These are phyloP conservation scores for Zaprionus obscuricornis DNA, from an alignment of 2,888 invertebrate genomes.

Conservation along the genomic window DNA sequence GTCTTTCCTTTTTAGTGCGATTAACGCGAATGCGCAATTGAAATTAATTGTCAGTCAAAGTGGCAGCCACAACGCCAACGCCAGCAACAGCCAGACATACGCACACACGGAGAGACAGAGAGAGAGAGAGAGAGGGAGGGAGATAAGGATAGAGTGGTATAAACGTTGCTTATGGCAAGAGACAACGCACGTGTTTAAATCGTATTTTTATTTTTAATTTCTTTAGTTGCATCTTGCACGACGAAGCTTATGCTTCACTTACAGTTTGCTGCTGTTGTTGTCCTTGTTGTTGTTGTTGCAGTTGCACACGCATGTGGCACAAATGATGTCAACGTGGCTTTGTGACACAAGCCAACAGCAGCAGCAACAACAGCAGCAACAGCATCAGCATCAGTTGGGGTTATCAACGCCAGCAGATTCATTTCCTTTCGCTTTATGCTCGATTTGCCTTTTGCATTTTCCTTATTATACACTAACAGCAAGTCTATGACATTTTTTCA, in stretches of 20 bases:
- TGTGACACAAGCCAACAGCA: constrained; percentile 22
- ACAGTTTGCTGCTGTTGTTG: constrained; percentile 12
- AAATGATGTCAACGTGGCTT: constrained; percentile 73
- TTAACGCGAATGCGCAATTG: constrained; percentile 77
- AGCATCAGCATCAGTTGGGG: constrained; percentile 5
- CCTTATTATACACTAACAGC: too few relatives aligned
- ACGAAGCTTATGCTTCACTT: constrained; percentile 43
- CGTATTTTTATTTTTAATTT: constrained; percentile 67
- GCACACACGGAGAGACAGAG: background rate
- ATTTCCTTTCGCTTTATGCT: background rate
- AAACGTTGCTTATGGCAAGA: constrained; percentile 10
- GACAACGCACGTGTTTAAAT: constrained; percentile 64
- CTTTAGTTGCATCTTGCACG: constrained; percentile 36
- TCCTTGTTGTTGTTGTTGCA: constrained; percentile 15
- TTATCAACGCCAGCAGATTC: constrained; percentile 2
- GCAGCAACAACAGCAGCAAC: background rate
- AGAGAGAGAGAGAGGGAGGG: background rate
- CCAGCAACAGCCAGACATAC: constrained; percentile 1
- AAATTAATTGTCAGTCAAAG: constrained; percentile 77
- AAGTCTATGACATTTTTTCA: too few relatives aligned
- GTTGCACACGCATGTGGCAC: constrained; percentile 65
- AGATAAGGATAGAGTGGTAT: background rate
- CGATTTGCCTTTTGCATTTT: background rate
- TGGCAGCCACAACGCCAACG: constrained; percentile 53
- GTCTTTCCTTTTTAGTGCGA: constrained; percentile 57